These are phyloP conservation scores for Sebastes baramenuke DNA, from an alignment of 2,797 vertebrate genomes.

Conservation along the genomic window DNA sequence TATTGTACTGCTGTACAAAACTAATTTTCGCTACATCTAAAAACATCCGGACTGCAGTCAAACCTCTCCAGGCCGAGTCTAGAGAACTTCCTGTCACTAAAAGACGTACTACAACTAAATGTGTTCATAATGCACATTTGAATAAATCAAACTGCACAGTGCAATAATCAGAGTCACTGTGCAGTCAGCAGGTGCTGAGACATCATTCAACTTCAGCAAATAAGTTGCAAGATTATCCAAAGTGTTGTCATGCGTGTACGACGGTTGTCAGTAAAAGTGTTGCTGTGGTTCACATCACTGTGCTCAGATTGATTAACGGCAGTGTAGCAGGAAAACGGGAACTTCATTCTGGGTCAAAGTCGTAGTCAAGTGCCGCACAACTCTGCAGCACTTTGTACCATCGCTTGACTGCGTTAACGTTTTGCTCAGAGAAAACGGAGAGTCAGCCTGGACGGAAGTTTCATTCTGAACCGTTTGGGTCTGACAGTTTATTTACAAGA, in stretches of 20 bases:
- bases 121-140: conserved; percentile 14
- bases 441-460: not conserved
- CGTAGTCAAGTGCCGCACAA: not conserved
- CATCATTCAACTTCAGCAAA: conserved; percentile 30
- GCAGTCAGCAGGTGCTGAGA: conserved; percentile 52
- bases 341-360: conserved; percentile 47
- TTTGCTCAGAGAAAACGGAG: conserved; percentile 7
- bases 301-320: conserved; percentile 33
- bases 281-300: conserved; percentile 45
- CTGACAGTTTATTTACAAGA: conserved; percentile 26
- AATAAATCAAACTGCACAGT: conserved; percentile 44
- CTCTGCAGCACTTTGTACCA: conserved; percentile 17
- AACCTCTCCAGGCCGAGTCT: not conserved
- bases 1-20: not conserved
- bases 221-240: not conserved
- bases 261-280: conserved; percentile 6
- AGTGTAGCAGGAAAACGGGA: conserved; percentile 35
- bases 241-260: not conserved
- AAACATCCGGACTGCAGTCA: conserved; percentile 2
- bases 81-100: conserved; percentile 3
- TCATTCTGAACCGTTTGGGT: conserved; percentile 12
- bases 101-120: not conserved
- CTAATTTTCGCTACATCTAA: not conserved
- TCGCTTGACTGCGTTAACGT: conserved; percentile 33
- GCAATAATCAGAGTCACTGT: conserved; percentile 30